phyloP scores from a whole-genome alignment of 2,888 invertebrate species.

The Chydorus sphaericus region DNA sequence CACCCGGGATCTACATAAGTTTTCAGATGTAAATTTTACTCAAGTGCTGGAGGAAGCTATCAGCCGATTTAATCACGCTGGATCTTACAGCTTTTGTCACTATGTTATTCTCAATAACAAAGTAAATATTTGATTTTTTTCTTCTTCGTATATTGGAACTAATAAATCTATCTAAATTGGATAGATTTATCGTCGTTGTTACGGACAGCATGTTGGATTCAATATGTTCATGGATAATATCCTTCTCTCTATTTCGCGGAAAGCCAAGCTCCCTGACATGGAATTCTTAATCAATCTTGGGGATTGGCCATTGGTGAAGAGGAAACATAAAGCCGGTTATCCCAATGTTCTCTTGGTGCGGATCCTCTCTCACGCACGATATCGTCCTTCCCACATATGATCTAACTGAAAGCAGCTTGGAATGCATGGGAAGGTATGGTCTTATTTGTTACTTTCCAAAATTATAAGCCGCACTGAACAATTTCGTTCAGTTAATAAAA shows the following conservation, averaged over 20 bases:
- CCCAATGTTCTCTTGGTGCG: slow-evolving; percentile 94
- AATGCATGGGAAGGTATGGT: slow-evolving; percentile 76
- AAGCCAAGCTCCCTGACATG: slow-evolving; percentile 65
- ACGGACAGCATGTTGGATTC: slow-evolving; percentile 88
- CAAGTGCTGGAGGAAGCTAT: slow-evolving; percentile 45
- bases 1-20: slow-evolving; percentile 49
- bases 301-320: slow-evolving; percentile 75
- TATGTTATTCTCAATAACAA: slow-evolving; percentile 70
- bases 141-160: too few species aligned
- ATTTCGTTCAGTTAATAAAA: too few species aligned
- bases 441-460: slow-evolving; percentile 9
- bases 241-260: slow-evolving; percentile 61
- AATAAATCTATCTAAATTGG: too few species aligned
- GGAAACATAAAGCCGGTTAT: slow-evolving; percentile 35
- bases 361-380: slow-evolving; percentile 66
- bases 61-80: slow-evolving; percentile 56
- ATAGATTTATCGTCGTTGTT: slow-evolving; percentile 66
- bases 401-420: slow-evolving; percentile 75
- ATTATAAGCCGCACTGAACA: too few species aligned
- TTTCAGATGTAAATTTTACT: slow-evolving; percentile 53
- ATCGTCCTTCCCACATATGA: slow-evolving; percentile 93
- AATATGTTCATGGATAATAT: slow-evolving; percentile 88
- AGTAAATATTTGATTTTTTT: slow-evolving; percentile 25
- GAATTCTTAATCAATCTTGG: slow-evolving; percentile 87
- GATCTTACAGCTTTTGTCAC: slow-evolving; percentile 74